Evolutionary conservation across 2,113 vertebrate species (phyloP), one percentile per base, ranked within the genome.

Genomic region (Misgurnus anguillicaudatus): DNA sequence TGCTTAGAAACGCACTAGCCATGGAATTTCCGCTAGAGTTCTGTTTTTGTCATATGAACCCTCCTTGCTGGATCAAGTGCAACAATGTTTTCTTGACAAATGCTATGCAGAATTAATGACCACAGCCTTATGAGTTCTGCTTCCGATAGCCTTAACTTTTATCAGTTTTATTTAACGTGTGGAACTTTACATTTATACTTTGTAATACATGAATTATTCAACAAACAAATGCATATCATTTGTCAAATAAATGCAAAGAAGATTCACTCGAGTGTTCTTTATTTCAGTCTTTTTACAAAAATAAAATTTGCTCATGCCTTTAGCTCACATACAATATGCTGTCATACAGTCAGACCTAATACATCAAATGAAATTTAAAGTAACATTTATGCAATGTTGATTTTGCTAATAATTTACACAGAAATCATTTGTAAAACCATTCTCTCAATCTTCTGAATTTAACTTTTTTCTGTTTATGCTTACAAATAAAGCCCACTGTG

Each of bases 141-240:
- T 41, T 19, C 24, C 21, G 21, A 19, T 11, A 47, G 31, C 47
- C 42, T 9, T 57, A 39, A 79, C 39, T 31, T 21, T 83, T 36
- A 17, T 75, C 3, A 57, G 62, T 85, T 84, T 88, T 88, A 89
- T 87, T 62, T 82, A 78, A 77, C 47, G 76, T 89, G 84, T 88
- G 87, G 80, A 87, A 71, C 78, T 75, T 69, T 72, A 41, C 71
- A 42, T 17, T 9, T 53, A 65, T 58, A 73, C 77, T 80, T 70
- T 69, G 47, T 36, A 79, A 81, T 82, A 81, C 24, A 10, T 17
- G 61, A 10, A 21, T 45, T 9, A 53, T 39, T 19, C 24, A 14
- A 4, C 41, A 42, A 70, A 81, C 21, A 73, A 21, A 31, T 39
- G 69, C 39, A 24, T 31, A 41, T 80, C 1, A 58, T 57, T 68